Evolutionary conservation across 1,140 invertebrate genomes (phyloP), one percentile per base, ranked within the genome.

Genomic region (honey bee (Apis mellifera)): DNA sequence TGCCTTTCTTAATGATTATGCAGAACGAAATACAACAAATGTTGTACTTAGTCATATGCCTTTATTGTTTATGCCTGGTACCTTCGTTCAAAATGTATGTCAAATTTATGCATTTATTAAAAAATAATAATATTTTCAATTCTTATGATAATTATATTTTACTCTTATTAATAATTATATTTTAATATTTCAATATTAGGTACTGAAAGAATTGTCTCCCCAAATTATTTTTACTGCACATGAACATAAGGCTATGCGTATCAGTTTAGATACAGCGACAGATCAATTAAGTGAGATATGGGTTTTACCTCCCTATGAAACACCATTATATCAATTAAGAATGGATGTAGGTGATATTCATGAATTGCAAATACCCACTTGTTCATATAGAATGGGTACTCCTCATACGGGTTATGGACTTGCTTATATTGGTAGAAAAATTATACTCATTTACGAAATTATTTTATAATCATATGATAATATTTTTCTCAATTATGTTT

Each of bases 351-450:
- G 92, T n/a, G 94, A 95, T 83, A 93, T 97, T 84, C 96, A 97
- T 90, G 98, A 99, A 95, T 95, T 99, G 62, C 95, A 97, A 92
- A 97, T 98, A 77, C 98, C 98, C 5, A 98, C 98, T 1, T 98
- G 97, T 93, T 99, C 98, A 9, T 99, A 99, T 93, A 95, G 98
- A 90, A 99, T 99, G 98, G 98, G 98, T 4, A 97, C 96, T 32
- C 87, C 90, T 15, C 94, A 97, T 82, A 98, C 98, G 92, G 98
- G 98, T 23, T 98, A 97, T 94, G 98, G 97, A 60, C 96, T 96
- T 84, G 97, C 97, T 9, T 94, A 97, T 75, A 95, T 99, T 81
- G 96, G 98, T 98, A 75, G 59, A 75, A 17, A 26, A 83, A 59
- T 55, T 64, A 76, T 48, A 9, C 17, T 52, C 66, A 48, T 15